Percentiles rank a stretch among this genome's conserved stretches.
phyloP scores from a whole-genome alignment of 2,113 vertebrate genomes.

The Alethe castanea region DNA sequence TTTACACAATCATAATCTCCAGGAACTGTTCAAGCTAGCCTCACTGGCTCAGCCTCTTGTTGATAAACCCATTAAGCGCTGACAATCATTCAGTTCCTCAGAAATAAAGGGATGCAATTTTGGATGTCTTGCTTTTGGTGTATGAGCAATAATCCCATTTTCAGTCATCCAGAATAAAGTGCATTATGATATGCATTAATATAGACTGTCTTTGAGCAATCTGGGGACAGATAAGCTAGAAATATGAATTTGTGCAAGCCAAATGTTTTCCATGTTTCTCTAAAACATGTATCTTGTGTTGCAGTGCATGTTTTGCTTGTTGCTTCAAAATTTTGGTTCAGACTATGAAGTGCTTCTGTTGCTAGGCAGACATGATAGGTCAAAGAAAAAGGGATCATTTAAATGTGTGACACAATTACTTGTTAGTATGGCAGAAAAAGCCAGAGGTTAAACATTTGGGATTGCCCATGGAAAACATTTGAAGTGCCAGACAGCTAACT shows the following conservation, averaged over 20 bases:
- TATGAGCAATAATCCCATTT: conserved; percentile 45
- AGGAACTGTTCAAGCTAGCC: neutral
- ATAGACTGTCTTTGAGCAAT: neutral
- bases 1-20: neutral
- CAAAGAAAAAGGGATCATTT: neutral
- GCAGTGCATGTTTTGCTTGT: neutral
- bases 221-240: neutral
- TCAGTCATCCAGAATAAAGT: conserved; percentile 37
- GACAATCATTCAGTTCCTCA: neutral
- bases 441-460: neutral
- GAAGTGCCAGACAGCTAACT: neutral
- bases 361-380: neutral
- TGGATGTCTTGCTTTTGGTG: neutral
- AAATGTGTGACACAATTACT: neutral
- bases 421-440: neutral
- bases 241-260: neutral
- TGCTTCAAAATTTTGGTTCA: neutral
- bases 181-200: neutral
- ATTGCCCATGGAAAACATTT: neutral
- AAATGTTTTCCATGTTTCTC: neutral
- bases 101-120: neutral
- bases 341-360: neutral
- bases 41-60: neutral
- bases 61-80: neutral
- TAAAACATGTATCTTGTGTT: neutral